phyloP scores from a whole-genome alignment of 2,797 vertebrate genomes.

The Clamator glandarius region DNA sequence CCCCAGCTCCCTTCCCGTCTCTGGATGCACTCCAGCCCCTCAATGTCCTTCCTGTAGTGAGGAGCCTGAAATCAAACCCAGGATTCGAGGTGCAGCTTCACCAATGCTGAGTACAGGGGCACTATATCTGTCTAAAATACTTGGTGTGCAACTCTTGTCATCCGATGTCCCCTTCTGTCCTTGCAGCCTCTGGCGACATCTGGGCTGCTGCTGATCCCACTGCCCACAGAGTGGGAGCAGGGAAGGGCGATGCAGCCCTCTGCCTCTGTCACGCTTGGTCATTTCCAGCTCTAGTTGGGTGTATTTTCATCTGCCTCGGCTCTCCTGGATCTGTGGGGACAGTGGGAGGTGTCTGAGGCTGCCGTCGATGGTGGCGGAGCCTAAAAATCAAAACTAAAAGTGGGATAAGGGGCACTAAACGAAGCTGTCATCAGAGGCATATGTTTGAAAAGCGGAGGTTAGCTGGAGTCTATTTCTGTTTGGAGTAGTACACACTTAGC shows the following conservation, averaged over 20 bases:
- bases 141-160: not conserved
- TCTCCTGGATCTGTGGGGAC: not conserved
- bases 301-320: not conserved
- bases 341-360: not conserved
- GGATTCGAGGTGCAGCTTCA: no score
- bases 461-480: constrained; percentile 31
- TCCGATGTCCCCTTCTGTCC: not conserved
- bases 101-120: no score
- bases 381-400: not conserved
- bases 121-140: not conserved
- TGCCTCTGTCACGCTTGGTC: not conserved
- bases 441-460: constrained; percentile 24
- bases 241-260: not conserved
- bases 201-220: not conserved
- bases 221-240: not conserved
- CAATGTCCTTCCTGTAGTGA: no score
- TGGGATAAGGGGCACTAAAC: not conserved
- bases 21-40: no score
- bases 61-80: no score
- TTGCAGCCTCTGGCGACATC: not conserved
- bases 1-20: no score
- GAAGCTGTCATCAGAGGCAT: constrained; percentile 2
- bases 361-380: not conserved
- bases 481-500: constrained; percentile 30
- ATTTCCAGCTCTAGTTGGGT: not conserved